These are phyloP conservation scores for Tetrapedia diversipes DNA, from an alignment of 2,888 invertebrate genomes.

Conservation along the genomic window DNA sequence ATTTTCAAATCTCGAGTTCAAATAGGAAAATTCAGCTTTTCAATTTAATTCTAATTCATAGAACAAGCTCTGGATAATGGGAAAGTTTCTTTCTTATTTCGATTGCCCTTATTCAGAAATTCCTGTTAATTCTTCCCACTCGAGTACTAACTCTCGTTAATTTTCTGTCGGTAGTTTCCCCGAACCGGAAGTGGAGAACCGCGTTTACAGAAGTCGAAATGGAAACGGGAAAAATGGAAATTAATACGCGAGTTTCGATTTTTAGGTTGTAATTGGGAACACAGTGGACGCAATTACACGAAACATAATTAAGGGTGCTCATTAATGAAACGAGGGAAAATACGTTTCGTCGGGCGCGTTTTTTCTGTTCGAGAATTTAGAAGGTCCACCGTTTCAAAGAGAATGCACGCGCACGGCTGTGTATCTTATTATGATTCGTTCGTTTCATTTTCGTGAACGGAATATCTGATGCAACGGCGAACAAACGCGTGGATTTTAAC, in stretches of 20 bases:
- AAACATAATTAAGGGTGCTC: constrained; percentile 17
- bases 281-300: not conserved
- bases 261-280: not conserved
- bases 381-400: not conserved
- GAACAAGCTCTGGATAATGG: too few relatives aligned
- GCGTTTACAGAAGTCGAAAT: too few relatives aligned
- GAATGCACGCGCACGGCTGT: not conserved
- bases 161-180: too few relatives aligned
- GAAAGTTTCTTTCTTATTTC: too few relatives aligned
- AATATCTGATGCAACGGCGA: constrained; percentile 9
- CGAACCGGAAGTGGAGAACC: too few relatives aligned
- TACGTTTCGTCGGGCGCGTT: not conserved
- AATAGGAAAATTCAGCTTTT: too few relatives aligned
- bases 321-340: constrained; percentile 1
- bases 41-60: too few relatives aligned
- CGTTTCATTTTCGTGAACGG: constrained; percentile 14
- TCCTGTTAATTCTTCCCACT: too few relatives aligned
- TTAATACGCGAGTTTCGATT: not conserved
- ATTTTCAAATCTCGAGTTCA: too few relatives aligned
- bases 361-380: not conserved
- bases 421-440: constrained; percentile 16
- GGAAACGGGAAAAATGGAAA: not conserved
- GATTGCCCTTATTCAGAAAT: too few relatives aligned
- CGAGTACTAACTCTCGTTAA: too few relatives aligned
- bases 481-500: too few relatives aligned